Percentiles rank a stretch among this genome's conserved stretches.
These are phyloP conservation scores for Hepsetus odoe DNA, from an alignment of 2,113 vertebrate species.

Conservation along the genomic window DNA sequence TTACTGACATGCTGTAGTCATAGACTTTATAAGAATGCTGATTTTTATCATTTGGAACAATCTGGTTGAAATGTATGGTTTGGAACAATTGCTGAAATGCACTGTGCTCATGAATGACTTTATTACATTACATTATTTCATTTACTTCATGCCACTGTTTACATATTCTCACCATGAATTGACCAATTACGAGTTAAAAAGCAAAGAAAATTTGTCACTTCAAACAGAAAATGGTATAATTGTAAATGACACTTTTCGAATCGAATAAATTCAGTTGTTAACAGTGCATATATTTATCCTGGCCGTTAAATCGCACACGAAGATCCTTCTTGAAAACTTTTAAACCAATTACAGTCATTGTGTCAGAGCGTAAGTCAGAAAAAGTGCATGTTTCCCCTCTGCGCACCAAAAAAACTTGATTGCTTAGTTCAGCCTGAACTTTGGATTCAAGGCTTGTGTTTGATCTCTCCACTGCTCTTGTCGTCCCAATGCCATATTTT, in stretches of 20 bases:
- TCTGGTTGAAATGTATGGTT: too few relatives aligned
- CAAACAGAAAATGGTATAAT: too few relatives aligned
- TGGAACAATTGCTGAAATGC: too few relatives aligned
- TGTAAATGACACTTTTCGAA: neutral
- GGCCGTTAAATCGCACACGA: neutral
- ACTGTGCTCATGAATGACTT: too few relatives aligned
- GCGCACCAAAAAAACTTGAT: conserved; percentile 33
- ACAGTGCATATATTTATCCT: too few relatives aligned
- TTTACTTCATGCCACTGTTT: too few relatives aligned
- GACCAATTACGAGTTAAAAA: too few relatives aligned
- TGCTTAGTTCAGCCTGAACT: conserved; percentile 39
- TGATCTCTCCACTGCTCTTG: conserved; percentile 19
- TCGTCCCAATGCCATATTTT: conserved; percentile 46
- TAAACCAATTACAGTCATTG: conserved; percentile 32
- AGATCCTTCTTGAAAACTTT: conserved; percentile 18
- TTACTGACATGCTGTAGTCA: neutral
- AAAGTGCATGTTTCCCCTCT: neutral
- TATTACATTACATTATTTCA: too few relatives aligned
- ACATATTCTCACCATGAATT: too few relatives aligned
- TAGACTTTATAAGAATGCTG: neutral
- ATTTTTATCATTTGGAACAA: too few relatives aligned
- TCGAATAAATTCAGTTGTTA: too few relatives aligned
- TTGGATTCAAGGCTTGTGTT: conserved; percentile 47
- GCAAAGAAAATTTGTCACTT: too few relatives aligned
- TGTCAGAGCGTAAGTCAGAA: conserved; percentile 29